Base-by-base conservation (phyloP, 2,888 invertebrate species). In the Acanthococcus lagerstroemiae region DNA sequence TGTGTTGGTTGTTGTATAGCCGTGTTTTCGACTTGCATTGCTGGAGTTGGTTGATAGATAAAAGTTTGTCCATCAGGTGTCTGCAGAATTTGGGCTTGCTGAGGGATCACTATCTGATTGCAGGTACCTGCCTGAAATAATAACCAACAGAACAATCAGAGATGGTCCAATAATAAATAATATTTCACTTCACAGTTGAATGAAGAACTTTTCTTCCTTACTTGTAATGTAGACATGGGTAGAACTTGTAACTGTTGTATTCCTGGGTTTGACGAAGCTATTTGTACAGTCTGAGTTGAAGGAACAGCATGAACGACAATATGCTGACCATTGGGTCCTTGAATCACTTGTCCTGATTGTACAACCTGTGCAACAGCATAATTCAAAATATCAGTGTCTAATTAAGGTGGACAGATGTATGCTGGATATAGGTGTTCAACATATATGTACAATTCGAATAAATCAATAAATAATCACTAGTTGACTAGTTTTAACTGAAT, bases 61-160 rank as follows among this genome's bases (percentile, higher is more conserved):
- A 90, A 88, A 0, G 94, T 92, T 77, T 95, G 95, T 1, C 95
- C 95, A 76, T 94, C 94, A 0, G 91, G 83, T 0, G 93, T 88
- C 76, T 94, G 94, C 37, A 95, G 85, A 46, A 95, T 79, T 76
- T 94, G 94, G 45, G 90, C 83, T 67, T 82, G 84, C 61, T 83
- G 81, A 70, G 83, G 83, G 50, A 84, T 79, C 26, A 84, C 78
- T 57, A 83, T 80, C 73, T 83, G 80, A 3, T 77, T 75, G 26
- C 58, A 58, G 4, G 75, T 74, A 25, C 76, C 75, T n/a, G 74
- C 72, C 79, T 83, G 82, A 55, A 84, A 52, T 17, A 19, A 48
- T 2, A 48, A 4, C 9, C 19, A 57, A n/a, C 15, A 21, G 15
- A 3, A 1, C 15, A 22, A 48, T 15, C 9, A 21, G 5, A 48